These are phyloP conservation scores for Deroplatys truncata DNA, from an alignment of 2,888 invertebrate genomes.

Conservation along the genomic window DNA sequence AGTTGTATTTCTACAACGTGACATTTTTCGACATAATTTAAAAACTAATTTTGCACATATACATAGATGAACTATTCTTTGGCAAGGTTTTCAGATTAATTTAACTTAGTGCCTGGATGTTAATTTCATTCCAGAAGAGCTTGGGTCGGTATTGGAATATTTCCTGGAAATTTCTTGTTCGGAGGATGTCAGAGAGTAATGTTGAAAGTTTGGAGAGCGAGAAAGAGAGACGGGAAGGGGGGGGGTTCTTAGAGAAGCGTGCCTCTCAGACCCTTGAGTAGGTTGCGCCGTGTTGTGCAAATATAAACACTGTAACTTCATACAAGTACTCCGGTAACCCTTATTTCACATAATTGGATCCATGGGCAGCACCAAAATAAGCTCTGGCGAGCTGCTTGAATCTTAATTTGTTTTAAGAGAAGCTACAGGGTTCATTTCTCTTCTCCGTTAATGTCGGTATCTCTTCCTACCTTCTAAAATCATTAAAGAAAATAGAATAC, in stretches of 20 bases:
- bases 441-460: background rate
- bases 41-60: background rate
- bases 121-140: background rate
- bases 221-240: background rate
- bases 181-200: background rate
- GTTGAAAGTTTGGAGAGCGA: background rate
- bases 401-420: background rate
- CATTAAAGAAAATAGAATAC: too few species aligned
- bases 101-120: background rate
- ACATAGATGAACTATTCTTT: background rate
- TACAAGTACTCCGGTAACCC: background rate
- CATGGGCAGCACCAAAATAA: background rate
- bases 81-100: background rate
- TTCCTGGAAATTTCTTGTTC: background rate
- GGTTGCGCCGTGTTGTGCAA: background rate
- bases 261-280: background rate
- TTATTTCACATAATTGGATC: background rate
- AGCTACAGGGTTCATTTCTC: background rate
- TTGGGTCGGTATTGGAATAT: background rate
- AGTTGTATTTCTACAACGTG: too few species aligned
- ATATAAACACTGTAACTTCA: background rate
- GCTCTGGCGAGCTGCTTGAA: background rate
- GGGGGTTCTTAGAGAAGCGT: background rate
- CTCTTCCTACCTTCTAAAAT: too few species aligned
- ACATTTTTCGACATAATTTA: background rate